These are phyloP conservation scores for Psilopsiagon aymara DNA, from an alignment of 2,113 vertebrate species.

Conservation along the genomic window DNA sequence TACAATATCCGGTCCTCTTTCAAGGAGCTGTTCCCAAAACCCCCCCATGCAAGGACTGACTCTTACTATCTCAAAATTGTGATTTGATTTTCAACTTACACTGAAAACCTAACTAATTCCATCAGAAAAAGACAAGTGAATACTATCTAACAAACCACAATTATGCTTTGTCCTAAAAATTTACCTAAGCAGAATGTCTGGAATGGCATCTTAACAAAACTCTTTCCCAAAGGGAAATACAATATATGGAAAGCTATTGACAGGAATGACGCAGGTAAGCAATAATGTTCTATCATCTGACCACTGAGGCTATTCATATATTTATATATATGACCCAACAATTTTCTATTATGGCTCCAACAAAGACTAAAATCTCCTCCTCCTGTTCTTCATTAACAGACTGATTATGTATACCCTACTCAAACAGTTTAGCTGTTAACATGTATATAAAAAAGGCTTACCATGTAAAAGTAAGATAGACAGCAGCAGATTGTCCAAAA, in stretches of 20 bases:
- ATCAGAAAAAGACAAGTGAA: not conserved
- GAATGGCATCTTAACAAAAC: not conserved
- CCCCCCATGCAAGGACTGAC: not conserved
- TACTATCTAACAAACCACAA: not conserved
- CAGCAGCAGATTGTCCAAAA: constrained; percentile 98
- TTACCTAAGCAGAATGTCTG: not conserved
- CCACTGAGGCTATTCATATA: not conserved
- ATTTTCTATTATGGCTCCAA: not conserved
- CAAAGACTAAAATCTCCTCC: not conserved
- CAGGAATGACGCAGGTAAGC: not conserved
- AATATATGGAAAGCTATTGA: not conserved
- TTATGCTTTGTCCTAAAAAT: not conserved
- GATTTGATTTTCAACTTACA: not conserved
- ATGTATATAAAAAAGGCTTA: constrained; percentile 71
- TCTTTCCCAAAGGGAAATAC: not conserved
- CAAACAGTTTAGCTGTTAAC: not conserved
- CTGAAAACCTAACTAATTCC: not conserved
- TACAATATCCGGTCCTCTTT: not conserved
- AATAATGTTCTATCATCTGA: not conserved
- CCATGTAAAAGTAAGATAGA: constrained; percentile 97
- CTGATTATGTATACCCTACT: not conserved
- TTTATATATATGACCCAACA: not conserved
- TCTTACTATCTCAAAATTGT: not conserved
- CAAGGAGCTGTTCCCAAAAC: not conserved
- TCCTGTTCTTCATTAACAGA: not conserved